Base-by-base conservation (phyloP, 2,113 vertebrate species). In the Gymnarchus niloticus region DNA sequence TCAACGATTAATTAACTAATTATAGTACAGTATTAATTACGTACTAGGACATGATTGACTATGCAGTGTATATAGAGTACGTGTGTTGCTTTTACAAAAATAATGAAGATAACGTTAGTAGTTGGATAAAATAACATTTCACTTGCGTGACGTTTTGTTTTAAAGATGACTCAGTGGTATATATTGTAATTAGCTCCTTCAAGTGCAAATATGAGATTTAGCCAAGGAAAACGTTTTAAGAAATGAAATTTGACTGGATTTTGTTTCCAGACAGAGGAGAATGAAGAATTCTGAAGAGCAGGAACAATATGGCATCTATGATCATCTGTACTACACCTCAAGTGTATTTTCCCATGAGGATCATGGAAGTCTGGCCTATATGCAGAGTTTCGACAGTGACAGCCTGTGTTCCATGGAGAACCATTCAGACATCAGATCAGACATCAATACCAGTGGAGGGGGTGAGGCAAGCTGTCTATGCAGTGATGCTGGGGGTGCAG, bases 401-500 rank as follows among this genome's bases (percentile, higher is more conserved):
- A 2, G 12, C 6, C 9, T 41, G 73, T 12, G 77, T 7, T 86
- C 65, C 85, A 1, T 46, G 4, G 65, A 19, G 3, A 17, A 49
- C 17, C 46, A 57, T 6, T 57, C 87, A 57, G 57, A 87, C 17
- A 41, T 84, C 86, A 84, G 37, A 46, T 0, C 86, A 21, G 84
- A 89, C 17, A 56, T 87, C 56, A 61, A 80, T 52, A 2, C 6
- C 8, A 65, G 44, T 2, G 85, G 78, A 88, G 6, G 51, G 76
- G 44, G 12, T 83, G 28, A 48, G 10, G 84, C 57, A 65, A 19
- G 84, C 48, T 78, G 73, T 46, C 41, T 41, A 44, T 19, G 12
- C 12, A 7, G 41, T 19, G 12, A 9, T 8, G 73, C 33, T 48
- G 56, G 51, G 1, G 46, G 78, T 2, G 81, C 83, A 21, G 86